Percentiles rank a stretch among this genome's conserved stretches.
Evolutionary conservation across 2,888 invertebrate genomes (phyloP).

Genomic region (Sacculina carcini): DNA sequence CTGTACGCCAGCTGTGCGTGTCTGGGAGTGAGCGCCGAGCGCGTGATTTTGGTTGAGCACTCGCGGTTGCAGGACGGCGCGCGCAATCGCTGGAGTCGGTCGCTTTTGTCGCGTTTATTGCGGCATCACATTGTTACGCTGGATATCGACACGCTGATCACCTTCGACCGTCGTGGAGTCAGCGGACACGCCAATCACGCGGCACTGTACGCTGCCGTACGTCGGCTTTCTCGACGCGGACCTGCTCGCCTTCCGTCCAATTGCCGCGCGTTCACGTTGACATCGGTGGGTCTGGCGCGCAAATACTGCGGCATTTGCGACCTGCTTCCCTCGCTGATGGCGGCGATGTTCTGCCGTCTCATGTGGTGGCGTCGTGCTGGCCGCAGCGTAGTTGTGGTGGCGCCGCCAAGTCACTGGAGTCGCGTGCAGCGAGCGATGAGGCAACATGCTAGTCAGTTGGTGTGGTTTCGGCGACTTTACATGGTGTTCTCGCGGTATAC

Average conservation of each 20-base stretch:
- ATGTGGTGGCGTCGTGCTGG: no score
- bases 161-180: slow-evolving; percentile 81
- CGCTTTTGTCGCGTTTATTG: slow-evolving; percentile 33
- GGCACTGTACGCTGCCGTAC: background rate
- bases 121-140: slow-evolving; percentile 39
- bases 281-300: no score
- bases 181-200: slow-evolving; percentile 73
- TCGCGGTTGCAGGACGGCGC: slow-evolving; percentile 50
- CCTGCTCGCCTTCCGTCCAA: no score
- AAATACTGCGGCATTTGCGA: no score
- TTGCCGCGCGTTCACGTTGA: no score
- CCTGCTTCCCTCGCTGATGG: no score
- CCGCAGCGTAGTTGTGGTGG: no score
- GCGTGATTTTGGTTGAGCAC: slow-evolving; percentile 39
- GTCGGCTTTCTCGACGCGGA: no score
- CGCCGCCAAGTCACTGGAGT: no score
- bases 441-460: slow-evolving; percentile 64
- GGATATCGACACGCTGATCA: slow-evolving; percentile 49
- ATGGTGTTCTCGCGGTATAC: slow-evolving; percentile 69
- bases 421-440: slow-evolving; percentile 54
- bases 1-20: slow-evolving; percentile 49
- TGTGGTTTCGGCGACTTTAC: slow-evolving; percentile 80
- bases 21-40: slow-evolving; percentile 48
- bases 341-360: no score
- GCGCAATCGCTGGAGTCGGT: slow-evolving; percentile 42